phyloP scores from a whole-genome alignment of 64 coral and sea anemone species.

The Montipora cactus region DNA sequence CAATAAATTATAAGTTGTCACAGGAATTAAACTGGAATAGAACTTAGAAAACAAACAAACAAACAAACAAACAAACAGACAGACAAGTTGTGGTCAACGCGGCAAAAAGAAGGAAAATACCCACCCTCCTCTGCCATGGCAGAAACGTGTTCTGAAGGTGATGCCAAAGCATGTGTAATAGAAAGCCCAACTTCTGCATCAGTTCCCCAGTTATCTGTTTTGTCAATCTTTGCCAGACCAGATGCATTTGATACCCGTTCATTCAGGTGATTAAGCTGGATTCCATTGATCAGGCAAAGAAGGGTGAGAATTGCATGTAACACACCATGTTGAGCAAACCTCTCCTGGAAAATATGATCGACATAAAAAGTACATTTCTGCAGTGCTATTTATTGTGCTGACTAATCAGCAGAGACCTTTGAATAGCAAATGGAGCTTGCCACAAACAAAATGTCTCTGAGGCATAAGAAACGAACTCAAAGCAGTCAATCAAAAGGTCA shows the following conservation, averaged over 20 bases:
- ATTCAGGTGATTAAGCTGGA: constrained; percentile 29
- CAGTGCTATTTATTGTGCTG: neutral
- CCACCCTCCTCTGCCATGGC: constrained; percentile 8
- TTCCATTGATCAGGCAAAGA: constrained; percentile 71
- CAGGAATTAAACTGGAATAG: too few relatives aligned
- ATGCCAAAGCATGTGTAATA: neutral
- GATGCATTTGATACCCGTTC: neutral
- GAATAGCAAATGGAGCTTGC: too few relatives aligned
- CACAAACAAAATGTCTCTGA: too few relatives aligned
- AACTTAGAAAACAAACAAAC: too few relatives aligned
- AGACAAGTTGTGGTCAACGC: neutral
- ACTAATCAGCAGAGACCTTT: neutral
- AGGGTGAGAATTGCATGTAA: constrained; percentile 65
- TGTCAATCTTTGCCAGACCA: neutral
- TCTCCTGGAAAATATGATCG: constrained; percentile 3
- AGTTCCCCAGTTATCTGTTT: neutral
- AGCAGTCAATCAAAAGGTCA: too few relatives aligned
- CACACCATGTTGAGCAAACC: constrained; percentile 38
- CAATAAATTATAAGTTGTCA: too few relatives aligned
- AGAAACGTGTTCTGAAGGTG: constrained; percentile 9
- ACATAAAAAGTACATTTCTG: neutral
- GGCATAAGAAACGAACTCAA: too few relatives aligned
- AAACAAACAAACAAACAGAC: too few relatives aligned
- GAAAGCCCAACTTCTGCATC: neutral
- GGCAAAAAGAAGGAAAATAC: too few relatives aligned